Evolutionary conservation across 2,113 vertebrate species (phyloP).

Genomic region (Perca fluviatilis): DNA sequence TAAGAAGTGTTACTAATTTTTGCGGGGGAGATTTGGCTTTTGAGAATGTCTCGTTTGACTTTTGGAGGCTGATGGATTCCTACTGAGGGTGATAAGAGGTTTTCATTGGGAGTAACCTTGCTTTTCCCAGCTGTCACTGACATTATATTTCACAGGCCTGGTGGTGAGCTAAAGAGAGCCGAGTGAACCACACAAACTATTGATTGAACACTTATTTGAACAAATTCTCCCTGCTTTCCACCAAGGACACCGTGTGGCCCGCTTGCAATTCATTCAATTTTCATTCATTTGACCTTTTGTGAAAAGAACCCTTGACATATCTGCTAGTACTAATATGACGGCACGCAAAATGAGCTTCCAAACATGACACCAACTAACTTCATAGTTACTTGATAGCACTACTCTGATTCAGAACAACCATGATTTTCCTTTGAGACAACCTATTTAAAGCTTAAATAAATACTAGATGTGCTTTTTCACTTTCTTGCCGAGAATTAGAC

Average conservation of each 20-base stretch:
- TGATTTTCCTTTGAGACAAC: not conserved
- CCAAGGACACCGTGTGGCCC: not conserved
- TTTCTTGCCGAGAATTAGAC: not conserved
- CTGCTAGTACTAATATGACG: not conserved
- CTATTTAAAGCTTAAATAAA: not conserved
- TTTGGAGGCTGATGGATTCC: slow-evolving; percentile 12
- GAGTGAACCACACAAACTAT: slow-evolving; percentile 9
- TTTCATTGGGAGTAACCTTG: slow-evolving; percentile 57
- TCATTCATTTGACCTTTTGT: slow-evolving; percentile 4
- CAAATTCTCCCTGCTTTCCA: slow-evolving; percentile 12
- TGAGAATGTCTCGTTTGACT: not conserved
- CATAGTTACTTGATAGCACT: not conserved
- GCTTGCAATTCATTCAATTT: not conserved
- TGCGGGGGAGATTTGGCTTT: not conserved
- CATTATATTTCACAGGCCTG: slow-evolving; percentile 40
- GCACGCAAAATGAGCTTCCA: not conserved
- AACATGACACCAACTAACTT: not conserved
- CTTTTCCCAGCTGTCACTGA: slow-evolving; percentile 63
- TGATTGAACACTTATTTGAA: slow-evolving; percentile 38
- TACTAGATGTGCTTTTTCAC: not conserved
- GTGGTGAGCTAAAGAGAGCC: not conserved
- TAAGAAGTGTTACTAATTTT: not conserved
- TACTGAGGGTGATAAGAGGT: slow-evolving; percentile 35
- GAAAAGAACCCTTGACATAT: not conserved
- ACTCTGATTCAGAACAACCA: too few species aligned